phyloP scores from a whole-genome alignment of 2,888 invertebrate genomes.

The Cecidostiba fungosa region DNA sequence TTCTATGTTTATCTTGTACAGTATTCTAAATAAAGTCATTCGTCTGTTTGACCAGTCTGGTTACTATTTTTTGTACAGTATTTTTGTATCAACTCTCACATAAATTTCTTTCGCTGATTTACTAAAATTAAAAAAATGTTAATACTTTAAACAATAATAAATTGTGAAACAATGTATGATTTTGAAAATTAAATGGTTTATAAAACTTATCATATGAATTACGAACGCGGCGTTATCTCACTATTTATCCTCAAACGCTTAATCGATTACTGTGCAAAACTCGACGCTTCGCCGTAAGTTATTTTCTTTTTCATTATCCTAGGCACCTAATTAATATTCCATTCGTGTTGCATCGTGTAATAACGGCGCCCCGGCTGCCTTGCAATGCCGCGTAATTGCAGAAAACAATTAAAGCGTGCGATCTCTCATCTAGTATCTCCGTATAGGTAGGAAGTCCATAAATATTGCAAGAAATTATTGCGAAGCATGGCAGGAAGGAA shows the following conservation, averaged over 20 bases:
- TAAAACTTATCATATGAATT: neutral
- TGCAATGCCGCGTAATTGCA: constrained; percentile 2
- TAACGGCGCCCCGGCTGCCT: neutral
- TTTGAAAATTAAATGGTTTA: neutral
- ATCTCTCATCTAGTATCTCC: neutral
- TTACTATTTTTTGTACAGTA: neutral
- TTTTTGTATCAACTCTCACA: neutral
- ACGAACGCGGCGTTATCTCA: neutral
- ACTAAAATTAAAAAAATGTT: neutral
- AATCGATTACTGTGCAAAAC: constrained; percentile 1
- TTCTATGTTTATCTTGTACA: neutral
- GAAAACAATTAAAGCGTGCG: constrained; percentile 26
- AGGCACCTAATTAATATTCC: constrained; percentile 22
- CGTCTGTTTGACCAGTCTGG: neutral
- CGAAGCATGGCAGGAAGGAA: neutral
- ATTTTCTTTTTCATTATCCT: constrained; percentile 8
- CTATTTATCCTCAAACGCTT: neutral
- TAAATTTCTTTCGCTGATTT: neutral
- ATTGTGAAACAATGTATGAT: too few species aligned
- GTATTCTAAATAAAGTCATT: neutral
- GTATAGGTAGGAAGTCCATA: neutral
- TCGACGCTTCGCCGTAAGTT: neutral
- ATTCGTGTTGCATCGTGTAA: neutral
- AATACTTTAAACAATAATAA: neutral
- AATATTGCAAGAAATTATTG: neutral